Percentiles rank a stretch among this genome's conserved stretches.
These are phyloP conservation scores for Barbus barbus DNA, from an alignment of 2,113 vertebrate genomes.

Conservation along the genomic window DNA sequence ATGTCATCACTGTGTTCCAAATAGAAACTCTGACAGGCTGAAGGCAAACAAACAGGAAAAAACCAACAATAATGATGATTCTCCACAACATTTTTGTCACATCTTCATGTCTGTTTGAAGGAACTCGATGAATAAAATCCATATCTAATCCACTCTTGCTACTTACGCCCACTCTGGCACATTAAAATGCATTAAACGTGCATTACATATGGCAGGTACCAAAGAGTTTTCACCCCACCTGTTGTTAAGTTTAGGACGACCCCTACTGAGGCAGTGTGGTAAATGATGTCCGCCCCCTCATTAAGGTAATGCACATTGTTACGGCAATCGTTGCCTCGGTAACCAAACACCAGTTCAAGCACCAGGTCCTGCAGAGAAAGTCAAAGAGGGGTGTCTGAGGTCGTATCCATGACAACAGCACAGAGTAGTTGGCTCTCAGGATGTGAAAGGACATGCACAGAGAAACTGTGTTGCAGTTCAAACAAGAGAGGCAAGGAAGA, in stretches of 20 bases:
- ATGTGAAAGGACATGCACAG: conserved; percentile 41
- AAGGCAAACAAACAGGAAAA: conserved; percentile 48
- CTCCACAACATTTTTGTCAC: not conserved
- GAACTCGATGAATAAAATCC: not conserved
- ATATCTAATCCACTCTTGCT: not conserved
- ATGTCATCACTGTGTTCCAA: conserved; percentile 98
- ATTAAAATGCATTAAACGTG: not conserved
- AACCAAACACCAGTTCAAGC: conserved; percentile 95
- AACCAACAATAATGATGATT: conserved; percentile 25
- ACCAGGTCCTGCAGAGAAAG: conserved; percentile 86
- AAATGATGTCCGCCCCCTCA: conserved; percentile 95
- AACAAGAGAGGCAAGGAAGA: conserved; percentile 57
- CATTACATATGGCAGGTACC: conserved; percentile 1
- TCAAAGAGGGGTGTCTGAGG: conserved; percentile 63
- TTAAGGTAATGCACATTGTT: conserved; percentile 99
- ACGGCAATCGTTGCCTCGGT: conserved; percentile 95
- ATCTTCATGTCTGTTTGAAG: not conserved
- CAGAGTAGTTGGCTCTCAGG: conserved; percentile 39
- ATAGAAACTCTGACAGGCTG: conserved; percentile 97
- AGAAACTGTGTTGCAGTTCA: conserved; percentile 46
- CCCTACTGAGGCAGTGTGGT: conserved; percentile 93
- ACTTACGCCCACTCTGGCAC: not conserved
- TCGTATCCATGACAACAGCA: conserved; percentile 65
- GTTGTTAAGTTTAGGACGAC: conserved; percentile 94
- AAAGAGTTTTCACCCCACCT: conserved; percentile 73